Base-by-base conservation (phyloP, 1,140 invertebrate species). In the Megalonaias nervosa region DNA sequence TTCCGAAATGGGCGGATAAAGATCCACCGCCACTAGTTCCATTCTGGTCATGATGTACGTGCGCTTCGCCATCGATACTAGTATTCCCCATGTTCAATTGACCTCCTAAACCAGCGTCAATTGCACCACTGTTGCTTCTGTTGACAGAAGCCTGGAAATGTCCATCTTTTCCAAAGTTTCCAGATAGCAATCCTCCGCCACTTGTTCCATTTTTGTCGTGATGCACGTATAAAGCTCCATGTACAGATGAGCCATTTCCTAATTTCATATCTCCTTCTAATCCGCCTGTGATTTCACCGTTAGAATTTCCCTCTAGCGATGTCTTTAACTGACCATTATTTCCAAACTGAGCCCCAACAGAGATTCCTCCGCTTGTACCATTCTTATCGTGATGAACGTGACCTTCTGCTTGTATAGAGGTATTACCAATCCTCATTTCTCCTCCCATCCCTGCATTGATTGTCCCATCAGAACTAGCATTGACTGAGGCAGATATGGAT, bases 151-250 rank as follows among this genome's bases (percentile, higher is more conserved):
- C 23, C 21, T 21, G 14, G 15, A 65, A 26, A 16, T 65, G 64
- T 21, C 64, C 64, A 26, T 65, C 31, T 15, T 31, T 31, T 26
- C 31, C 64, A 14, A 65, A n/a, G 21, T 65, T 65, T 65, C 21
- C 64, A 65, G 64, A 16, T 65, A 65, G 15, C 64, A 65, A 26
- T n/a, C 64, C 64, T 65, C 64, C 64, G 3, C 64, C 64, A 23
- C 64, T 65, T 65, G 64, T 65, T n/a, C 64, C 64, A 65, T 65
- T 65, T 23, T 65, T 17, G 64, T 65, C 64, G 21, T 65, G 64
- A 23, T 65, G 64, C 5, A 65, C 64, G 64, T n/a, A 65, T 65
- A 21, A 21, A 65, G 64, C 64, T 65, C 64, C 64, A 16, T 21
- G 31, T 26, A 65, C 31, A 31, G 64, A 26, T n/a, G 64, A 65